phyloP scores from a whole-genome alignment of 1,140 invertebrate species.

The Lepidotrigona ventralis region DNA sequence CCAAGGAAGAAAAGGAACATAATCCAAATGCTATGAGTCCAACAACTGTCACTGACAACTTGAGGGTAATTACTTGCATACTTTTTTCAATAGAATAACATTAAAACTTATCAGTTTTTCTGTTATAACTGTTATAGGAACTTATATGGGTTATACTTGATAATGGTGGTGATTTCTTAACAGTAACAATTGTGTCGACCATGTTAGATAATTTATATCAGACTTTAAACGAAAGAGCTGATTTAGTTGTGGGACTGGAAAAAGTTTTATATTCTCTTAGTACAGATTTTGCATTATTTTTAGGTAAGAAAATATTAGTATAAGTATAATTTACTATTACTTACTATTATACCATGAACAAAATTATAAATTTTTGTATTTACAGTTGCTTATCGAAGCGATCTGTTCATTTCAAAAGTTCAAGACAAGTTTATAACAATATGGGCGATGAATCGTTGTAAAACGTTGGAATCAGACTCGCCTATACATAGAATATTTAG shows the following conservation, averaged over 20 bases:
- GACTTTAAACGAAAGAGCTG: constrained; percentile 66
- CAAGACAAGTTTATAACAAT: constrained; percentile 71
- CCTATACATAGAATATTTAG: constrained; percentile 72
- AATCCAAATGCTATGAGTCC: constrained; percentile 68
- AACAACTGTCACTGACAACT: constrained; percentile 62
- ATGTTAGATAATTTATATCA: constrained; percentile 64
- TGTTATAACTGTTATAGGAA: constrained; percentile 43
- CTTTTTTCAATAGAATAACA: constrained; percentile 17
- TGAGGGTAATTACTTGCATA: constrained; percentile 65
- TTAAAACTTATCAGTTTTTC: background rate
- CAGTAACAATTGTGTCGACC: constrained; percentile 51
- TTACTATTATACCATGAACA: no score
- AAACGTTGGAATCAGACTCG: constrained; percentile 57
- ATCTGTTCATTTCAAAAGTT: constrained; percentile 69
- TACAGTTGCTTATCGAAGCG: constrained; percentile 68
- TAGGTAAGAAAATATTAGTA: constrained; percentile 67
- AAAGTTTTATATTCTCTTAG: constrained; percentile 68
- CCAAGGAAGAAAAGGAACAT: constrained; percentile 58
- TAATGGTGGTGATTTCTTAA: constrained; percentile 61
- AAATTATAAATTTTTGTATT: constrained; percentile 38
- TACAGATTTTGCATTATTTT: constrained; percentile 72
- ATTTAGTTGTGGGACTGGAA: constrained; percentile 65
- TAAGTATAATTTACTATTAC: background rate
- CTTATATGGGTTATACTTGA: constrained; percentile 73
- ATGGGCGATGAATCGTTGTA: constrained; percentile 70